Evolutionary conservation across 2,113 vertebrate genomes (phyloP).

Genomic region (Struthidea cinerea): DNA sequence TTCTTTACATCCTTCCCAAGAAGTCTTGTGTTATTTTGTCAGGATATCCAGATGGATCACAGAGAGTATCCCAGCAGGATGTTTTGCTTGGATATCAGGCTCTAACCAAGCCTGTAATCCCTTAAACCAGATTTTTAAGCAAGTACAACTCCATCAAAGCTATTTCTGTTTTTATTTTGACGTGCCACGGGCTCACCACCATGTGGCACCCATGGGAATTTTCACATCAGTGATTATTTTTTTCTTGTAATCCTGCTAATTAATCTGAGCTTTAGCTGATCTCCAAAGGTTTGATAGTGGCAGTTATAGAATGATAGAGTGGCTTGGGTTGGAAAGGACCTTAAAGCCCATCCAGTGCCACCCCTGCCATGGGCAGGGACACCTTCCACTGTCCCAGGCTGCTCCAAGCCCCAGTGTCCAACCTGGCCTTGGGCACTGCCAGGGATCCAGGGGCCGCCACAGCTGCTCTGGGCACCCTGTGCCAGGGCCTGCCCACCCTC

Average conservation of each 20-base stretch:
- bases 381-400: accelerated
- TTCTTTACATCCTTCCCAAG: not conserved
- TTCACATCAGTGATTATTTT: not conserved
- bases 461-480: not conserved
- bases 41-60: not conserved
- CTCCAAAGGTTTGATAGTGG: not conserved
- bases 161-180: not conserved
- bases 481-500: not conserved
- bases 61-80: not conserved
- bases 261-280: not conserved
- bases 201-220: not conserved
- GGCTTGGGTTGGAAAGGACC: not conserved
- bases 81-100: not conserved
- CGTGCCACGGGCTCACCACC: not conserved
- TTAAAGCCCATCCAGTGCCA: accelerated
- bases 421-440: accelerated
- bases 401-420: not conserved
- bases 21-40: not conserved
- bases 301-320: not conserved
- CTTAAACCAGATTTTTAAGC: not conserved
- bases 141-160: not conserved
- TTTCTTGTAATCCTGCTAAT: not conserved
- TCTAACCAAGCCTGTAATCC: not conserved
- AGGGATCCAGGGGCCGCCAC: not conserved
- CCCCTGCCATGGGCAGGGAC: not conserved